Evolutionary conservation across 2,797 vertebrate species (phyloP), one percentile per base, ranked within the genome.

Genomic region (Paratrypauchen microcephalus): DNA sequence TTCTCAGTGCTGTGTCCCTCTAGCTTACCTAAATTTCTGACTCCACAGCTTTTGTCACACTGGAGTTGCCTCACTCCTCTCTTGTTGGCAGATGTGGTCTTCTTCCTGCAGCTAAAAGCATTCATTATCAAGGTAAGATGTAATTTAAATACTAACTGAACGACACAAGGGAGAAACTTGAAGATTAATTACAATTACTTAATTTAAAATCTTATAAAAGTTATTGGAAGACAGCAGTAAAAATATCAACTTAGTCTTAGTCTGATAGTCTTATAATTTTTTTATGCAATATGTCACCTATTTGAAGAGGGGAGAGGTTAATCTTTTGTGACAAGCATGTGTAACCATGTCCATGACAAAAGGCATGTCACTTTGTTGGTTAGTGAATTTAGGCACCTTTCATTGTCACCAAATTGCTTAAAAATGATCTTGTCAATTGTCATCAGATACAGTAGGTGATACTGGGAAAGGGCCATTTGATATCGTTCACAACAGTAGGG

Each of bases 61-160:
- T 57, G 75, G 59, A 65, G 76, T 65, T 79, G 78, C 57, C 56
- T 72, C 58, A 50, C 54, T 64, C 56, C 21, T 75, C 52, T 58
- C 66, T 52, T 67, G 65, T 18, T 60, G 59, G 66, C 77, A 82
- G 79, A 88, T 82, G 73, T 72, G 71, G 74, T 79, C 72, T 9
- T 82, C 78, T 81, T 71, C 62, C 74, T 76, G 56, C 79, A 78
- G 74, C 73, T 21, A 71, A 85, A 81, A 76, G 68, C 71, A 26
- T 80, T 80, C 70, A 64, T 81, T 68, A 74, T 77, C 66, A 71
- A 16, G 62, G 74, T 80, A 72, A 83, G 78, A 41, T 77, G 69
- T 28, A 1, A 13, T 55, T 55, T 55, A n/a, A 4, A 18, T 55
- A 4, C 52, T 23, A 13, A 55, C 1, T 12, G n/a, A 13, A 41